Base-by-base conservation (phyloP, 2,888 invertebrate genomes). In the Eristalis arbustorum region DNA sequence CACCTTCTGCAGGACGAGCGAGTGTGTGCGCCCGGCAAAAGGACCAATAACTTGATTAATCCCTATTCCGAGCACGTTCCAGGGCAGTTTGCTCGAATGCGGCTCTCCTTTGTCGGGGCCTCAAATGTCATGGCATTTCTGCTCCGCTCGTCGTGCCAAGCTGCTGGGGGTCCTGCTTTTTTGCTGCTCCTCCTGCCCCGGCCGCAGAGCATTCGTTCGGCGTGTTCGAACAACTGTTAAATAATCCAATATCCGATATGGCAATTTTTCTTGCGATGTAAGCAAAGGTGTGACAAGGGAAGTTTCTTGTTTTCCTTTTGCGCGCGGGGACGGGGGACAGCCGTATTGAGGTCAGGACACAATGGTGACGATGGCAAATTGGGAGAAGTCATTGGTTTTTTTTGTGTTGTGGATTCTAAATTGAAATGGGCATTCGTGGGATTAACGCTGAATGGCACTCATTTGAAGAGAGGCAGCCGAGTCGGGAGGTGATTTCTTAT, bases 171-270 rank as follows among this genome's bases (percentile, higher is more conserved):
- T 37, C 37, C 37, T 13, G 1, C 3, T 37, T 31, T 31, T 31
- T 6, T 31, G 6, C 31, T 5, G 4, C 10, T 31, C 0, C 10
- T 5, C 31, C 34, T 56, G 1, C 42, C 31, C 56, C 13, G 23
- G 28, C 49, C 31, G 31, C 37, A 37, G 18, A 23, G 23, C 59
- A 25, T 57, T 57, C 34, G 14, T 37, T 28, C 72, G 69, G 57
- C 59, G 69, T 81, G 81, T 82, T 82, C 82, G 69, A 77, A 82
- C 66, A 82, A 77, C 77, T 85, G 81, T 82, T 81, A 85, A 85
- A 81, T 85, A 74, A 82, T 77, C 61, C 77, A 28, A 74, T 57
- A 82, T 77, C 66, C 25, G 81, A 85, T 77, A 49, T 49, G 49
- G 49, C 49, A 68, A 77, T 81, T 76, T 77, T 85, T 81, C 72